Percentiles rank a stretch among this genome's conserved stretches.
phyloP scores from a whole-genome alignment of 2,113 vertebrate species.

The Ameiurus melas region DNA sequence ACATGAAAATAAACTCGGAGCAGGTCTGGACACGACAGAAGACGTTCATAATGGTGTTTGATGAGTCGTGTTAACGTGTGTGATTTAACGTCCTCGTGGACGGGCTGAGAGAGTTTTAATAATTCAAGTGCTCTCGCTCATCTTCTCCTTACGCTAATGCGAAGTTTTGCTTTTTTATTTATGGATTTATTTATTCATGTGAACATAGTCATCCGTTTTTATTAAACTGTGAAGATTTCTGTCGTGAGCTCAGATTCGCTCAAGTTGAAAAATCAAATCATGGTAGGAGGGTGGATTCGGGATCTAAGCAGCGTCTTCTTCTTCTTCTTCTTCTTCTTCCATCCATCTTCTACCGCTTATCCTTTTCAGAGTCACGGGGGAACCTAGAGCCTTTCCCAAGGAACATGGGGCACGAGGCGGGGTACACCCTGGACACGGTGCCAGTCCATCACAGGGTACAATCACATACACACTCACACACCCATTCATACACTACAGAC shows the following conservation, averaged over 20 bases:
- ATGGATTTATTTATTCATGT: too few relatives aligned
- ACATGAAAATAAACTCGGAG: not conserved
- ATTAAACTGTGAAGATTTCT: too few relatives aligned
- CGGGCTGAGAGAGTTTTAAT: constrained; percentile 2
- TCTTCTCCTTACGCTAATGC: constrained; percentile 12
- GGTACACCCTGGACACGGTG: too few relatives aligned
- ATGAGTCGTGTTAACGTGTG: constrained; percentile 25
- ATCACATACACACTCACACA: too few relatives aligned
- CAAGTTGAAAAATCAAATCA: not conserved
- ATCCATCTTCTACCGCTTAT: too few relatives aligned
- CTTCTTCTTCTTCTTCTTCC: too few relatives aligned
- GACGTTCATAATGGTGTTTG: constrained; percentile 22
- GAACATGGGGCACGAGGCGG: too few relatives aligned
- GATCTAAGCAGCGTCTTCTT: not conserved
- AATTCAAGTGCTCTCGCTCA: constrained; percentile 10
- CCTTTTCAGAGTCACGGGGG: too few relatives aligned
- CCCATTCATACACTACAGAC: too few relatives aligned
- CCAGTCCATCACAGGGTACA: too few relatives aligned
- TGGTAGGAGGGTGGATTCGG: not conserved
- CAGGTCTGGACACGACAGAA: not conserved
- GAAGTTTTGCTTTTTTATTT: not conserved
- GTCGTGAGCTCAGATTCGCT: not conserved
- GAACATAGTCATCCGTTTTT: too few relatives aligned
- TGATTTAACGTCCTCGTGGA: constrained; percentile 4
- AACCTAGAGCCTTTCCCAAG: too few relatives aligned